Evolutionary conservation across 2,888 invertebrate species (phyloP).

Genomic region (Eupithecia pulchellata): DNA sequence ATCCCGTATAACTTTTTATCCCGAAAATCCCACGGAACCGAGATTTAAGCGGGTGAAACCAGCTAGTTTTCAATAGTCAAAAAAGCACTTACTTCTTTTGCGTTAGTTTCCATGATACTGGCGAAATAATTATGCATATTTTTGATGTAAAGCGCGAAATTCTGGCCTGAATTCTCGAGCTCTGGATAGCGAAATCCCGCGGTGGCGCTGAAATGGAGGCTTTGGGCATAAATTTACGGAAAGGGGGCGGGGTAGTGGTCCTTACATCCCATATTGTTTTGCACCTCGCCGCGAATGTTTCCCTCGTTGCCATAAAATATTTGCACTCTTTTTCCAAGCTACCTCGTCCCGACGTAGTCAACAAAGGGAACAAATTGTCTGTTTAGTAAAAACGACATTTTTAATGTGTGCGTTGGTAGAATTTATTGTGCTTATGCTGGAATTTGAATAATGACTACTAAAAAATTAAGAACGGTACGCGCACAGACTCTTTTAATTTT

Average conservation of each 20-base stretch:
- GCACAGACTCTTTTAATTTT: not conserved
- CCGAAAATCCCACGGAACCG: too few species aligned
- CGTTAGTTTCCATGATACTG: too few species aligned
- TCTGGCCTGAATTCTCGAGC: not conserved
- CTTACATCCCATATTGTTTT: slow-evolving; percentile 58
- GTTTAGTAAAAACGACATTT: slow-evolving; percentile 35
- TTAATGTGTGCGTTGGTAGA: slow-evolving; percentile 30
- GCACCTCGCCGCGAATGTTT: slow-evolving; percentile 57
- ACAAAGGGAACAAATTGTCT: slow-evolving; percentile 40
- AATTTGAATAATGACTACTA: slow-evolving; percentile 40
- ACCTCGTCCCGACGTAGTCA: slow-evolving; percentile 39
- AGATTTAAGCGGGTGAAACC: too few species aligned
- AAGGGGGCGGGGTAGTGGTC: slow-evolving; percentile 35
- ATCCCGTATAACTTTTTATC: too few species aligned
- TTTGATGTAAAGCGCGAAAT: not conserved
- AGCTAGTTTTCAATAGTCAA: too few species aligned
- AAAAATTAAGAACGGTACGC: not conserved
- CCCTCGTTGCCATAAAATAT: slow-evolving; percentile 64
- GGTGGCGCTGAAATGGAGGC: not conserved
- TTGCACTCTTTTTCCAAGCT: slow-evolving; percentile 44
- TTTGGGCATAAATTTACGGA: not conserved
- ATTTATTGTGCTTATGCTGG: slow-evolving; percentile 34
- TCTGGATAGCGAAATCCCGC: not conserved
- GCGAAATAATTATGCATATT: not conserved
- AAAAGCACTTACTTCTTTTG: too few species aligned